phyloP scores from a whole-genome alignment of 1,140 invertebrate genomes.

The Triops cancriformis region DNA sequence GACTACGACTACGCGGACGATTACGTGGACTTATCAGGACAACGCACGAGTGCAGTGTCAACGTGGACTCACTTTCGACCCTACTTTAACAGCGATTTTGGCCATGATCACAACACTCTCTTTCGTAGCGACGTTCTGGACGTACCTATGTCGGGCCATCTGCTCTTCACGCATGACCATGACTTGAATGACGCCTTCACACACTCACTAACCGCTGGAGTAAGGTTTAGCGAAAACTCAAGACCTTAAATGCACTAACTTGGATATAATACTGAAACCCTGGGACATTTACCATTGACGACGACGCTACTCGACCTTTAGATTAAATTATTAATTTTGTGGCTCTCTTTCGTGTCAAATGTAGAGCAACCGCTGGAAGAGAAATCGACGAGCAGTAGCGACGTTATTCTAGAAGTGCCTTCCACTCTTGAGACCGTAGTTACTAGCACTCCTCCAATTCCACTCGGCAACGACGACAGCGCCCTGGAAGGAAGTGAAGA shows the following conservation, averaged over 20 bases:
- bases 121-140: constrained; percentile 26
- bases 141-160: constrained; percentile 24
- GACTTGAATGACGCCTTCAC: neutral
- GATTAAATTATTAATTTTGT: neutral
- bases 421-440: neutral
- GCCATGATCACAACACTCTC: neutral
- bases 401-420: neutral
- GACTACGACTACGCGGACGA: neutral
- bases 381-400: neutral
- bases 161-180: constrained; percentile 12
- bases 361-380: neutral
- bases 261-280: neutral
- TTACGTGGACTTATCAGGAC: neutral
- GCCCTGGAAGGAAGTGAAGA: neutral
- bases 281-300: neutral
- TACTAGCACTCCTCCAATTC: neutral
- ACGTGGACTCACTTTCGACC: constrained; percentile 2
- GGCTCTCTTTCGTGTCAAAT: neutral
- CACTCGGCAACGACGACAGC: neutral
- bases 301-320: neutral
- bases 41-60: neutral
- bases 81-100: neutral
- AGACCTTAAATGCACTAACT: neutral
- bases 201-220: neutral
- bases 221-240: neutral